These are phyloP conservation scores for Oligia strigilis DNA, from an alignment of 2,888 invertebrate genomes.

Conservation along the genomic window DNA sequence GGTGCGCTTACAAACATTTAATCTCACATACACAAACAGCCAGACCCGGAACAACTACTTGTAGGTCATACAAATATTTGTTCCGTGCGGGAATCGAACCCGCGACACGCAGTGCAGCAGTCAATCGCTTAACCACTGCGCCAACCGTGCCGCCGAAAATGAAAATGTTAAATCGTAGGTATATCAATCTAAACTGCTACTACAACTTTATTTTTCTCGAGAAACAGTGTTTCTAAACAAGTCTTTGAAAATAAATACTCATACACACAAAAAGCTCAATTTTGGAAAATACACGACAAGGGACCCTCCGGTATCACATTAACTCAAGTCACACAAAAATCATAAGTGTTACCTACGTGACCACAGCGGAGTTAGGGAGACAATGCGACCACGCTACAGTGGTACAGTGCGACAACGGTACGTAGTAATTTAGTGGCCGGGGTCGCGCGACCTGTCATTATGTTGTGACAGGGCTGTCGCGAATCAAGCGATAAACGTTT, in stretches of 20 bases:
- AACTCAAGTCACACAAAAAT: conserved; percentile 30
- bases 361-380: conserved; percentile 38
- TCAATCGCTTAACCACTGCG: no score
- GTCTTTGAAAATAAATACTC: background rate
- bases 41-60: no score
- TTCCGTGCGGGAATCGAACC: no score
- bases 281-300: background rate
- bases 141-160: no score
- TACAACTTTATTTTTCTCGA: background rate
- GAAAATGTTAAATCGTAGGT: background rate
- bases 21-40: no score
- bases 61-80: no score
- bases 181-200: background rate
- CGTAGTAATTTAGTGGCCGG: conserved; percentile 80
- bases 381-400: conserved; percentile 24
- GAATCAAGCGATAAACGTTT: conserved; percentile 20
- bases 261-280: background rate
- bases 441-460: conserved; percentile 81
- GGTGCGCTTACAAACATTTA: no score
- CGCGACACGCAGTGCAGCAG: no score
- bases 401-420: conserved; percentile 58
- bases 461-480: conserved; percentile 69
- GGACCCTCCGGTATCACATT: conserved; percentile 6
- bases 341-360: conserved; percentile 47
- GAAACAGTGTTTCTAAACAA: background rate